Evolutionary conservation across 2,888 invertebrate species (phyloP), one percentile per base, ranked within the genome.

Genomic region (Caenorhabditis becei): DNA sequence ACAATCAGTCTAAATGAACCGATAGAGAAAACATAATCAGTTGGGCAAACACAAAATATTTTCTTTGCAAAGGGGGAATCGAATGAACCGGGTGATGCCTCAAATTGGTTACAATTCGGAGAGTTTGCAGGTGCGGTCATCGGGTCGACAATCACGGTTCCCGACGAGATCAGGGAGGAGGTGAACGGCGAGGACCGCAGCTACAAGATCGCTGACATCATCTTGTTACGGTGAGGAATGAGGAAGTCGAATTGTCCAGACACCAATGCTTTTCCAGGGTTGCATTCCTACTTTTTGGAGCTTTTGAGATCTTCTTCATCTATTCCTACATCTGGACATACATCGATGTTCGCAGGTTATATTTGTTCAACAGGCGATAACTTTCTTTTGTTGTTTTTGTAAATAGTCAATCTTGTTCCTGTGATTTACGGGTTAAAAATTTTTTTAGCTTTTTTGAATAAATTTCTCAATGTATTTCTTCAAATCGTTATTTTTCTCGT

Each of bases 161-260:
- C 81, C 24, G 81, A 81, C 67, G 81, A 81, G 41, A 77, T 81
- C 32, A 44, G 81, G 26, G 77, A 77, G 23, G 81, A 81, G 44
- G 69, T 81, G 14, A 81, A 77, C 65, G 81, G 81, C 11, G 51
- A 80, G 58, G 81, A 81, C 63, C 66, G 81, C 8, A 77, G 63
- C 23, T 81, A 66, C 26, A 77, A 67, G 47, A 81, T 81, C 20
- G 77, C 65, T 0, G 81, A 81, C 58, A 81, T 81, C 26, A 77
- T 81, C 58, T 56, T 81, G 14, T 49, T 81, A 56, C 28, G 71
- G 79, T 79, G 23, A 18, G 35, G 4, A 14, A n/a, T 32, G 41
- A 14, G 51, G 18, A 44, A 14, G 20, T 37, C 16, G 24, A 35
- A 37, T 35, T 66, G 32, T 24, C 20, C 11, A 24, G 7, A 32